phyloP scores from a whole-genome alignment of 2,888 invertebrate genomes.

The Limnephilus rhombicus region DNA sequence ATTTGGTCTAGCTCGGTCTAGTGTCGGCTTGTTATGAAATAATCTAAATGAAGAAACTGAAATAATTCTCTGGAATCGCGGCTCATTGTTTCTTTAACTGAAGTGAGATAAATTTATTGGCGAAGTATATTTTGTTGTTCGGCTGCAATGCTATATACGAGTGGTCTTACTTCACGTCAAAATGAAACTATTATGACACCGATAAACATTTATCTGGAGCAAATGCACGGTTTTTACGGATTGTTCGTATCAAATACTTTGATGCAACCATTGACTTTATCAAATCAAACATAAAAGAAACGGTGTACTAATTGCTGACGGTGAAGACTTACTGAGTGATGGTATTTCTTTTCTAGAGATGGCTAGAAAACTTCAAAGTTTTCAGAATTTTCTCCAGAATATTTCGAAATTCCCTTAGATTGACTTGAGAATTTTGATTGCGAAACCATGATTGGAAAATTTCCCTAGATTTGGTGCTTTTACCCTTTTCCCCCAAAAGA shows the following conservation, averaged over 20 bases:
- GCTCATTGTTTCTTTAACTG: conserved; percentile 37
- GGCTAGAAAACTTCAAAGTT: no score
- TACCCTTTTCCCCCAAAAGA: no score
- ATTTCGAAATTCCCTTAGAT: no score
- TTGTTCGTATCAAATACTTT: neutral
- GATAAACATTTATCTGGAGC: neutral
- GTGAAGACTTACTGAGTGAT: neutral
- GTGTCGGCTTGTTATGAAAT: neutral
- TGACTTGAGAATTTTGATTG: no score
- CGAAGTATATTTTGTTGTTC: neutral
- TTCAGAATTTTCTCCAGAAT: no score
- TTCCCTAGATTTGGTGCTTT: no score
- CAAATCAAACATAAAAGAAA: neutral
- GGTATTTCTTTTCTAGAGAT: no score
- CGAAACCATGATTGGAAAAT: no score
- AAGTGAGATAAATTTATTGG: conserved; percentile 4
- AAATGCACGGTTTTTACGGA: neutral
- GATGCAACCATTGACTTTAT: neutral
- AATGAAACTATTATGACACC: conserved; percentile 3
- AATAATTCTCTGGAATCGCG: conserved; percentile 15
- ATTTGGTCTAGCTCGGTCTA: neutral
- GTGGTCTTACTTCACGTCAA: neutral
- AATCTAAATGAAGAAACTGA: conserved; percentile 32
- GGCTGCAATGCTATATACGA: neutral
- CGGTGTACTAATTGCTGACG: neutral